Evolutionary conservation across 1,140 invertebrate genomes (phyloP), one percentile per base, ranked within the genome.

Genomic region (Calycopis cecrops): DNA sequence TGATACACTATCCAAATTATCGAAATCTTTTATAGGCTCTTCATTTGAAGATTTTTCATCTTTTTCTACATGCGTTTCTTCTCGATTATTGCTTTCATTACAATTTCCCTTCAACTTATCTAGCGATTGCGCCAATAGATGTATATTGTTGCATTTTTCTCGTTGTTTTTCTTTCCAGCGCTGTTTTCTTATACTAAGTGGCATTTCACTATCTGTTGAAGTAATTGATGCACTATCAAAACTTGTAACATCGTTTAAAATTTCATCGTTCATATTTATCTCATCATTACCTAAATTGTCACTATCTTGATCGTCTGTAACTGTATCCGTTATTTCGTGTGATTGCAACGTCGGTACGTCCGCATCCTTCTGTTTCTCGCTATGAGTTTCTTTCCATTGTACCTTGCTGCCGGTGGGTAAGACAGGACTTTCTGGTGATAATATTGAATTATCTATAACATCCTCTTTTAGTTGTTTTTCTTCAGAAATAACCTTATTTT

Each of bases 1-100:
- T 34, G 80, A 83, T 3, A 65, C 60, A 55, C 71, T 73, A 35
- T 85, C 80, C n/a, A 47, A 28, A 49, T 82, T 17, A 44, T 44
- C 14, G 6, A 6, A 28, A 44, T 17, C 17, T 9, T 14, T 44
- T 44, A 44, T 16, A 9, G 9, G 9, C 16, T 44, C 14, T 33
- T 53, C 21, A 44, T 3, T 10, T 3, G 28, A 14, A 10, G 33
- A 11, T 33, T 44, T 44, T 0, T 34, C 33, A n/a, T 35, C 11
- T 7, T 35, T 42, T 10, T 44, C 38, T 42, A 9, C 11, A 16
- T 10, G 11, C 6, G 21, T 8, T 44, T 16, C 40, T 34, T 7
- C 6, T 4, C 16, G 1, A 42, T 33, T 53, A 50, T 35, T 8
- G 7, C 4, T 9, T 14, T 1, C 12, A 33, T n/a, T 10, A 12